Conservation (phyloP, 1,140 invertebrate genomes). For the Lepidurus apus region DNA sequence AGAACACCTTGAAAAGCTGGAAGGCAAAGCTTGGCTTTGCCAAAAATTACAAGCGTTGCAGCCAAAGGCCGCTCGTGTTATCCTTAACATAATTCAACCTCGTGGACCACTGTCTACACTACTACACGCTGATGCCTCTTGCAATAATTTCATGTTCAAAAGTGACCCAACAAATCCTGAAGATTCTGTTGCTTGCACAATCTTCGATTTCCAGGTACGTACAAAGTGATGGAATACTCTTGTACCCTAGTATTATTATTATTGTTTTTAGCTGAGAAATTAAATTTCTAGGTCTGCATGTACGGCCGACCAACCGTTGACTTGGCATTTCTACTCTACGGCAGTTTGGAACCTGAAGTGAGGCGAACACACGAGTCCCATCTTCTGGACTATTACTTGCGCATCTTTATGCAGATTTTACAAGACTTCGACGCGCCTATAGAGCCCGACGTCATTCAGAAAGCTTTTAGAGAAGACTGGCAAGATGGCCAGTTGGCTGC, state of each 20-base stretch:
- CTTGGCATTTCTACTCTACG: slow-evolving; percentile 27
- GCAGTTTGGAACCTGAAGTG: slow-evolving; percentile 26
- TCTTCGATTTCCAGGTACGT: slow-evolving; percentile 27
- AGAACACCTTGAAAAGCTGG: neutral
- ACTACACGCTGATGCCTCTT: neutral
- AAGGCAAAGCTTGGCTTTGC: neutral
- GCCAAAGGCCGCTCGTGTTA: neutral
- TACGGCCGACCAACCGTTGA: neutral
- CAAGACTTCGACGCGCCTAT: neutral
- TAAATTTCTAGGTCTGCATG: slow-evolving; percentile 22
- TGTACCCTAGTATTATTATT: neutral
- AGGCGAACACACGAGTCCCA: neutral
- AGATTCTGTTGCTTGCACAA: neutral
- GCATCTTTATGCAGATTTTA: neutral
- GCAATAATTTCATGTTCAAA: slow-evolving; percentile 24
- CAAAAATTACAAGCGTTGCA: neutral
- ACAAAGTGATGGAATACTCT: neutral
- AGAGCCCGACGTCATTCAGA: neutral
- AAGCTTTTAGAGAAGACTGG: slow-evolving; percentile 17
- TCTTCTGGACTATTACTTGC: slow-evolving; percentile 15
- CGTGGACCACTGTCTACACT: slow-evolving; percentile 5
- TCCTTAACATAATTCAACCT: neutral
- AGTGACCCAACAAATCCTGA: neutral
- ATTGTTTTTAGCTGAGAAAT: neutral
- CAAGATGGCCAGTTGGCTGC: neutral